Base-by-base conservation (phyloP, 2,888 invertebrate genomes). In the Diaphora mendica region DNA sequence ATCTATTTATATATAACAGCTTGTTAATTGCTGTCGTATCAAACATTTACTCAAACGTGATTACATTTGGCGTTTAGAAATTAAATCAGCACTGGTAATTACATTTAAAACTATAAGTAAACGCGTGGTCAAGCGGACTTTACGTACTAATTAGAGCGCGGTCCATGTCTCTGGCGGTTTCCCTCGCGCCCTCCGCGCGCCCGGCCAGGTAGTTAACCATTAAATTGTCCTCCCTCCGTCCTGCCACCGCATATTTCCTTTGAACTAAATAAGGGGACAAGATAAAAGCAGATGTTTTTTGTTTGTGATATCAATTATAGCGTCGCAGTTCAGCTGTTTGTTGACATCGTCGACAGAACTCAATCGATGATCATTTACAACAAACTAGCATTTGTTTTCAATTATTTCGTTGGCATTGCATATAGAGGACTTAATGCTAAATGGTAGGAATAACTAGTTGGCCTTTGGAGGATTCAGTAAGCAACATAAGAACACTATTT, bases 251-350 rank as follows among this genome's bases (percentile, higher is more conserved):
- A 74, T 73, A 30, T 20, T 48, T 15, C 67, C 76, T 80, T 79
- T 79, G 71, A 77, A 77, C 67, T 77, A 79, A 81, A 79, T 72
- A 79, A 79, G 72, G 39, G 65, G 68, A 35, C 39, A 68, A 44
- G 26, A 73, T 79, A 70, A 78, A 78, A 84, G 62, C 70, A 76
- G 77, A 70, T 80, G 77, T 79, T 76, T 39, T 81, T 76, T 68
- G 70, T 78, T 71, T 65, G 70, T 44, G 64, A 17, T 73, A 35
- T 78, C 84, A 85, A 86, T 87, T 88, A 86, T 83, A 87, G 83
- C 79, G 77, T 82, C 77, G 81, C 82, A 80, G 73, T 83, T 80
- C 79, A 85, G 85, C 85, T 82, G 55, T 68, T n/a, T 15, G 7
- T 48, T 68, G 23, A 51, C 51, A 17, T 55, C 23, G 35, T 9